A percentile compares a stretch with the other conserved stretches of the same genome.
Evolutionary conservation across 2,113 vertebrate genomes (phyloP).

Genomic region (Chloroceryle aenea): DNA sequence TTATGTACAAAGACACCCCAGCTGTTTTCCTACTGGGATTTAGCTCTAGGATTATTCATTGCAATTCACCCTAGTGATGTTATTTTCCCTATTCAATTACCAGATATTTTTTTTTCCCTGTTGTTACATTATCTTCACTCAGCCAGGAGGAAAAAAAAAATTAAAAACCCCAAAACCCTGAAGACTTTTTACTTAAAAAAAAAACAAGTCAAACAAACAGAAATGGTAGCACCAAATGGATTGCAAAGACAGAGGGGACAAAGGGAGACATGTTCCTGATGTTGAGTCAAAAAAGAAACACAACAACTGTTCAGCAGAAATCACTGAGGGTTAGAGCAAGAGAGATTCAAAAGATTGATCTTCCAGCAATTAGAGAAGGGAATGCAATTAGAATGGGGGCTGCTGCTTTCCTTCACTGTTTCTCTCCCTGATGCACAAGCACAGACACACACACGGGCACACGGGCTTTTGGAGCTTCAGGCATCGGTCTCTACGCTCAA

Average conservation of each 20-base stretch:
- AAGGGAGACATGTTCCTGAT: constrained; percentile 36
- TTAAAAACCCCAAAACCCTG: neutral
- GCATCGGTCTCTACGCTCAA: fast-evolving
- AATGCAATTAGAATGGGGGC: neutral
- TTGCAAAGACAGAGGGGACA: constrained; percentile 1
- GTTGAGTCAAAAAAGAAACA: constrained; percentile 4
- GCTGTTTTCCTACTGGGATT: constrained; percentile 52
- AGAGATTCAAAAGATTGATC: constrained; percentile 5
- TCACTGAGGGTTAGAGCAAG: neutral
- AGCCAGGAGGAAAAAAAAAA: neutral
- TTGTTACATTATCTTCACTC: constrained; percentile 55
- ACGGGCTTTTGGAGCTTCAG: neutral
- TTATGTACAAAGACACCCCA: constrained; percentile 3
- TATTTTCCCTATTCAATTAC: constrained; percentile 57
- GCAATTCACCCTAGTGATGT: neutral
- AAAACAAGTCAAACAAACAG: neutral
- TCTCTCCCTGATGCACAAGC: neutral
- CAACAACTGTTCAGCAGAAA: constrained; percentile 21
- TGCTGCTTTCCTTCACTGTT: neutral
- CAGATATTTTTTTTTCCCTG: neutral
- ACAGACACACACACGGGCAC: fast-evolving
- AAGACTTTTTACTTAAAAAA: neutral
- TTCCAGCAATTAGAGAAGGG: neutral
- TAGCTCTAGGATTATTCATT: constrained; percentile 23
- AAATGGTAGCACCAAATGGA: neutral